Evolutionary conservation across 2,113 vertebrate genomes (phyloP).

Genomic region (Cyanistes caeruleus): DNA sequence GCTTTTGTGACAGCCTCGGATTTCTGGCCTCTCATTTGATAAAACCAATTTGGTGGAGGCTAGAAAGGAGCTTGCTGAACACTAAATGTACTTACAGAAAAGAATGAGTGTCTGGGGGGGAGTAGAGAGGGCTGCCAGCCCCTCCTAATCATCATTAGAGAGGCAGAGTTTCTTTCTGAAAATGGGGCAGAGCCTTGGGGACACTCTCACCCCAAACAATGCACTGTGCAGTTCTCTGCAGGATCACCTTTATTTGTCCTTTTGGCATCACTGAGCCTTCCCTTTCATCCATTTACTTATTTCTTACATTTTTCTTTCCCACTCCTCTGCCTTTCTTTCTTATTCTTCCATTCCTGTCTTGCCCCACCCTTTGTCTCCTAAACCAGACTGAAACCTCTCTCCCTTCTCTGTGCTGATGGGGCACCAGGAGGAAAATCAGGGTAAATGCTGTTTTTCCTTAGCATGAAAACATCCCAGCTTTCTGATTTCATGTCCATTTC

Average conservation of each 20-base stretch:
- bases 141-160: background rate
- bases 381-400: background rate
- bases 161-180: background rate
- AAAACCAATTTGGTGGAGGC: conserved; percentile 60
- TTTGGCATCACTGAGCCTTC: background rate
- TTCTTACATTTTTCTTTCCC: background rate
- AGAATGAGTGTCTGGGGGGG: background rate
- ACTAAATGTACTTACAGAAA: conserved; percentile 48
- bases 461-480: background rate
- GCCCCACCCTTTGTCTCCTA: background rate
- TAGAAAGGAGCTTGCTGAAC: background rate
- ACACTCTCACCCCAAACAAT: background rate
- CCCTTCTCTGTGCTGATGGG: background rate
- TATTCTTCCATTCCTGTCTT: background rate
- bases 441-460: background rate
- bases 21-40: conserved; percentile 75
- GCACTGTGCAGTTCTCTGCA: too few species aligned
- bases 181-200: background rate
- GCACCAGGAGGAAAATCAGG: background rate
- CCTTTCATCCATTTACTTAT: background rate
- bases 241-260: background rate
- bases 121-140: background rate
- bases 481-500: background rate
- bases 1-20: conserved; percentile 74
- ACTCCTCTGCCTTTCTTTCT: background rate